Evolutionary conservation across 2,797 vertebrate genomes (phyloP), one percentile per base, ranked within the genome.

Genomic region (Poliocrania exsul): DNA sequence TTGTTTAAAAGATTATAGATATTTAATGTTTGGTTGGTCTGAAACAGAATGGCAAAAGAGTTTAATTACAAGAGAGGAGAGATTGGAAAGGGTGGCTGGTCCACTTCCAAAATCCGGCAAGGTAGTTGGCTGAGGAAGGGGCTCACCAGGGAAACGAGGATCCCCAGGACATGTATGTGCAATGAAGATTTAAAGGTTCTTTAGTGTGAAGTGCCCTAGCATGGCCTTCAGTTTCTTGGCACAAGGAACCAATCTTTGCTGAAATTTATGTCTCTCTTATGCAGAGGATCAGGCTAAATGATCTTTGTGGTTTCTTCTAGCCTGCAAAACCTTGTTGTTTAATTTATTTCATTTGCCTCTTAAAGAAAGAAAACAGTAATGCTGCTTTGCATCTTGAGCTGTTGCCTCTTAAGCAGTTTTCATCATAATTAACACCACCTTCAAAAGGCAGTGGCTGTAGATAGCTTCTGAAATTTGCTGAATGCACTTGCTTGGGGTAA

Each of bases 321-420:
- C 33, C 13, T 90, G 56, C 61, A 60, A 72, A 94, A 31, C 62
- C 24, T 42, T 38, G 35, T 16, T 3, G 4, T 47, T 78, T 81
- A 70, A 86, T 88, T 71, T 88, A 24, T 91, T 88, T 92, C 2
- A 1, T 23, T 26, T 81, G 40, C 58, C 31, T 66, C 46, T 70
- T 81, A 49, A 82, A 60, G 46, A 85, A 57, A 83, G 61, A 50
- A 78, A 85, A 56, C 9, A 13, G 35, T 17, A 29, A 62, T 84
- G 58, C 81, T 86, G n/a, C 40, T 90, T 82, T 74, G 69, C 87
- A 69, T 93, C 70, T 92, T 19, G 53, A 78, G 54, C 70, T 86
- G 44, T 73, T 71, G 56, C 85, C 64, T 93, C 61, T 92, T 21
- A 37, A 78, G 47, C 74, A 62, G 21, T 69, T 92, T 90, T 82